These are phyloP conservation scores for Crocallis elinguaria DNA, from an alignment of 2,888 invertebrate species.

Conservation along the genomic window DNA sequence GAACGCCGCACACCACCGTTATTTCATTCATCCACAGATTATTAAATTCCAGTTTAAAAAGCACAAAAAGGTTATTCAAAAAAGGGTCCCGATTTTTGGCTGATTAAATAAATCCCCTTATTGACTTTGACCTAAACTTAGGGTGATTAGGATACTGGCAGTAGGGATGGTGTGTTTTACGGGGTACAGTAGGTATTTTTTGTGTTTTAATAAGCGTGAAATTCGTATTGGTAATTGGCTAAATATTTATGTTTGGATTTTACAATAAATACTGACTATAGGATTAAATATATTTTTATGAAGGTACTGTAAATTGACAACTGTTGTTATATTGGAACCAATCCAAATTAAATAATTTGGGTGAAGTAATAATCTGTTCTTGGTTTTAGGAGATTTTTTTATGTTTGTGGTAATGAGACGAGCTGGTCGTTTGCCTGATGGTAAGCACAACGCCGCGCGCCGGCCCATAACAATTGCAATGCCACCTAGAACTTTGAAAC, in stretches of 20 bases:
- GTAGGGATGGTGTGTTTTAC: constrained; percentile 4
- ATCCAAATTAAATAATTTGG: too few relatives aligned
- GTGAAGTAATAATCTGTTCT: too few relatives aligned
- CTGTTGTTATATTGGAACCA: too few relatives aligned
- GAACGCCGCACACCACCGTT: background rate
- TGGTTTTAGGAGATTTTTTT: too few relatives aligned
- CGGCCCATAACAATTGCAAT: too few relatives aligned
- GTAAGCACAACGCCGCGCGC: too few relatives aligned
- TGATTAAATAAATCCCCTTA: constrained; percentile 40
- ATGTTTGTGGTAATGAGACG: too few relatives aligned
- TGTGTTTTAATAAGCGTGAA: background rate
- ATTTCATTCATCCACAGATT: background rate
- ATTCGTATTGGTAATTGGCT: background rate
- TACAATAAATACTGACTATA: too few relatives aligned
- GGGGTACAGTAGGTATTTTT: background rate
- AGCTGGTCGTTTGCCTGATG: too few relatives aligned
- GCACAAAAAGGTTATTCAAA: constrained; percentile 22
- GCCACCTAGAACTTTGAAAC: too few relatives aligned
- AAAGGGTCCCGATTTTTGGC: constrained; percentile 38
- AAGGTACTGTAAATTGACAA: too few relatives aligned
- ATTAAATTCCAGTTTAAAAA: constrained; percentile 10
- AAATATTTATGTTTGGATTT: background rate
- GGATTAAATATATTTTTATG: too few relatives aligned
- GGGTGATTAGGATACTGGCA: constrained; percentile 32
- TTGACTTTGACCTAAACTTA: constrained; percentile 36